Evolutionary conservation across 2,113 vertebrate genomes (phyloP), one percentile per base, ranked within the genome.

Genomic region (Beaufortia kweichowensis): DNA sequence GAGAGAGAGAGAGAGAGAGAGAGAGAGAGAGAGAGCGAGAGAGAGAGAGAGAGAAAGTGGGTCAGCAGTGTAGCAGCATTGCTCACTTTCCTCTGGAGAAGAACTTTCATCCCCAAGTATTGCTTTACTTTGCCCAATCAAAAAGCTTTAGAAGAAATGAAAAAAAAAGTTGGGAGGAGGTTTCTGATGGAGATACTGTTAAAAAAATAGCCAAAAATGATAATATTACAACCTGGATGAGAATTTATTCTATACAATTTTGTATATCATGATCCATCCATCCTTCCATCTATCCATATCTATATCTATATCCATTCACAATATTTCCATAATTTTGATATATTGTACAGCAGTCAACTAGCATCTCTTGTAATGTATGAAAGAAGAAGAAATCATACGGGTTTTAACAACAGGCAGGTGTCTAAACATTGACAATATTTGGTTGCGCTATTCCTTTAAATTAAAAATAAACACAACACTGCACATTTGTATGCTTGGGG

Each of bases 41-140:
- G 41, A 75, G 59, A 60, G 26, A 57, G 59, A n/a, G 53, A 39
- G 46, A 53, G 43, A 66, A 86, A 81, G 67, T 84, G 76, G 83
- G 84, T 81, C 82, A 81, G 50, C 50, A 67, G 29, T 55, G 28
- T 10, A 71, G 67, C 70, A 77, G 61, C 60, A 64, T 43, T 53
- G 79, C 76, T 66, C 11, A 26, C 33, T 43, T 21, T 56, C 29
- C 68, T 76, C 62, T 48, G 68, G 53, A 64, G 77, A 8, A 67
- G 72, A 48, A 56, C 8, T 79, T 71, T 76, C 64, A 73, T 82
- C 83, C 68, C 29, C 19, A 60, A 72, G 26, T 35, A 73, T 19
- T 26, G 10, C 33, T 57, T 73, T 17, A 64, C 77, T 76, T 83
- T 43, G 31, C 61, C 53, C 41, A 76, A 79, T 79, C 63, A 63